Evolutionary conservation across 2,113 vertebrate genomes (phyloP).

Genomic region (Apteryx mantelli): DNA sequence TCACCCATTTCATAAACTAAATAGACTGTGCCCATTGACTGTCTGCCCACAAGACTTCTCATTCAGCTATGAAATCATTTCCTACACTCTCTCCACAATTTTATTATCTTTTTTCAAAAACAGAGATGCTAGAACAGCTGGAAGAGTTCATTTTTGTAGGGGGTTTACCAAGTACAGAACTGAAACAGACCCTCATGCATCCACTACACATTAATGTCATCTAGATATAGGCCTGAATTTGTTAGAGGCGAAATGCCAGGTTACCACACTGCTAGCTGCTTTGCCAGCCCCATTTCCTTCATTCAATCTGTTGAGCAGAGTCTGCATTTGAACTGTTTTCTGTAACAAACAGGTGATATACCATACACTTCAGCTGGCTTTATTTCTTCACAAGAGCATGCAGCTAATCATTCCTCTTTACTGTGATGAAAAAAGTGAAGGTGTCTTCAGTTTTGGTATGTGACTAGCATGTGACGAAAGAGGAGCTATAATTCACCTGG

Average conservation of each 20-base stretch:
- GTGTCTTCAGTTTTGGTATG: not conserved
- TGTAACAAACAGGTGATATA: not conserved
- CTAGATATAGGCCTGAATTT: not conserved
- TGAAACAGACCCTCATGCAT: not conserved
- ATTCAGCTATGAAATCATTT: slow-evolving; percentile 6
- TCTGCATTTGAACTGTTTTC: not conserved
- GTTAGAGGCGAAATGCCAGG: not conserved
- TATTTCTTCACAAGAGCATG: not conserved
- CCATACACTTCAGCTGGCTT: not conserved
- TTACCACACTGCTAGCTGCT: not conserved
- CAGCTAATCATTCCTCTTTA: not conserved
- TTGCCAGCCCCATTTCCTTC: not conserved
- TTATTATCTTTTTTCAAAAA: not conserved
- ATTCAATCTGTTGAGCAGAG: not conserved
- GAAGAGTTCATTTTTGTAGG: not conserved
- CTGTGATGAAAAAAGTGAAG: not conserved
- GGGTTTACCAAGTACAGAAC: not conserved
- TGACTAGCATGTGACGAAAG: not conserved
- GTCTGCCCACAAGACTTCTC: not conserved
- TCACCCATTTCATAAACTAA: not conserved
- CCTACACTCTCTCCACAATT: not conserved
- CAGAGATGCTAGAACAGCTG: not conserved
- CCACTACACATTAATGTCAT: not conserved
- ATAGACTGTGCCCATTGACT: not conserved
- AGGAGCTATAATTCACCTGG: not conserved